Conservation (phyloP, 2,888 invertebrate species). For the Heliconius ismenius region DNA sequence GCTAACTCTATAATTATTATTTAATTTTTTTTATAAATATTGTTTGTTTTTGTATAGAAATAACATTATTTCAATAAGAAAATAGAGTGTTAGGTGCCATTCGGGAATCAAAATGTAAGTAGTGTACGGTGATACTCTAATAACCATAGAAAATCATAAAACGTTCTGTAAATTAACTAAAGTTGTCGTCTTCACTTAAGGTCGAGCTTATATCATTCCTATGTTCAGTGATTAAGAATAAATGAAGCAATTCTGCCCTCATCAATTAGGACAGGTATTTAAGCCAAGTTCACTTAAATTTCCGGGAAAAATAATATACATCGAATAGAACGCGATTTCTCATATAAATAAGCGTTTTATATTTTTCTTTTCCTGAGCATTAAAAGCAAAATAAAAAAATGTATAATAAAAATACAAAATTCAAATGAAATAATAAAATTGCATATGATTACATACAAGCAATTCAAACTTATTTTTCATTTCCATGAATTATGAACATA, state of each 20-base stretch:
- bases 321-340: not conserved
- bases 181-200: not conserved
- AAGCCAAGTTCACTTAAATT: not conserved
- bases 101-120: not conserved
- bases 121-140: not conserved
- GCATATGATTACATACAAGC: not conserved
- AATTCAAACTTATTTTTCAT: conserved; percentile 15
- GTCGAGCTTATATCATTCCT: not conserved
- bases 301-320: not conserved
- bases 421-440: conserved; percentile 5
- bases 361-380: not conserved
- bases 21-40: not conserved
- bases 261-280: not conserved
- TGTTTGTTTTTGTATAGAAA: not conserved
- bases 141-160: not conserved
- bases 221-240: not conserved
- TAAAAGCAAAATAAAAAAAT: not conserved
- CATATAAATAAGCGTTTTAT: not conserved
- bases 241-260: not conserved
- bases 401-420: not conserved
- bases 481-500: conserved; percentile 15
- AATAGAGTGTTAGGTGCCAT: not conserved
- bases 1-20: not conserved
- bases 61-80: not conserved
- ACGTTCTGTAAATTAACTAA: not conserved